Percentiles rank a stretch among this genome's conserved stretches.
phyloP scores from a whole-genome alignment of 2,797 vertebrate species.

The Syngnathus acus region DNA sequence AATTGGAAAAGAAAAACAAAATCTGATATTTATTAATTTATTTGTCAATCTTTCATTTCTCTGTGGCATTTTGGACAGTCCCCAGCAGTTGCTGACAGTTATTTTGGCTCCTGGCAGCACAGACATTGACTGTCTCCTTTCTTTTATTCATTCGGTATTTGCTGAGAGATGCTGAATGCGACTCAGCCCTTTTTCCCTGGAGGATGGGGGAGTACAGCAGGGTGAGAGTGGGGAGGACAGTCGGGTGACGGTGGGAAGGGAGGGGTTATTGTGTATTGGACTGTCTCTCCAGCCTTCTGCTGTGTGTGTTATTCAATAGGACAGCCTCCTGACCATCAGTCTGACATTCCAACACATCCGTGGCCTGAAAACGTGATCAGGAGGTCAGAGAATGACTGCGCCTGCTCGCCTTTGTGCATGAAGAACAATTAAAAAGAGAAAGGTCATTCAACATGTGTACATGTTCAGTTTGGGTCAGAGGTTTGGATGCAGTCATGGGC shows the following conservation, averaged over 20 bases:
- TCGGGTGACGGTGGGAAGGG: slow-evolving; percentile 9
- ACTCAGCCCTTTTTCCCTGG: slow-evolving; percentile 64
- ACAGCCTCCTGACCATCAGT: slow-evolving; percentile 63
- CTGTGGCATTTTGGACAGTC: slow-evolving; percentile 67
- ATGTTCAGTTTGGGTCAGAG: background rate
- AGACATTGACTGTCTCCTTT: slow-evolving; percentile 73
- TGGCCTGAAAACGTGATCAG: slow-evolving; percentile 46
- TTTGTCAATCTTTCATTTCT: slow-evolving; percentile 33
- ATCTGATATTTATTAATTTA: slow-evolving; percentile 41
- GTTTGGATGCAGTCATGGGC: background rate
- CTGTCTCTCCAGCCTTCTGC: slow-evolving; percentile 27
- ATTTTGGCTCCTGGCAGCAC: slow-evolving; percentile 64
- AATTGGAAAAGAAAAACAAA: slow-evolving; percentile 2
- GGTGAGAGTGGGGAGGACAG: slow-evolving; percentile 26
- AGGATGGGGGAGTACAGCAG: slow-evolving; percentile 27
- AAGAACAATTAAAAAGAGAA: background rate
- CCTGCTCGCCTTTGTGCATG: background rate
- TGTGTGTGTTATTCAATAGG: slow-evolving; percentile 49
- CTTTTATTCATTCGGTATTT: slow-evolving; percentile 72
- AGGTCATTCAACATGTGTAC: background rate
- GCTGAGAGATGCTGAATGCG: slow-evolving; percentile 68
- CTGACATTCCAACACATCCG: slow-evolving; percentile 63
- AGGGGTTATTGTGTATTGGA: slow-evolving; percentile 42
- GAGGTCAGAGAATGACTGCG: slow-evolving; percentile 27
- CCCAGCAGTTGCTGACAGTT: slow-evolving; percentile 66